Evolutionary conservation across 2,797 vertebrate genomes (phyloP), one percentile per base, ranked within the genome.

Genomic region (Dermochelys coriacea): DNA sequence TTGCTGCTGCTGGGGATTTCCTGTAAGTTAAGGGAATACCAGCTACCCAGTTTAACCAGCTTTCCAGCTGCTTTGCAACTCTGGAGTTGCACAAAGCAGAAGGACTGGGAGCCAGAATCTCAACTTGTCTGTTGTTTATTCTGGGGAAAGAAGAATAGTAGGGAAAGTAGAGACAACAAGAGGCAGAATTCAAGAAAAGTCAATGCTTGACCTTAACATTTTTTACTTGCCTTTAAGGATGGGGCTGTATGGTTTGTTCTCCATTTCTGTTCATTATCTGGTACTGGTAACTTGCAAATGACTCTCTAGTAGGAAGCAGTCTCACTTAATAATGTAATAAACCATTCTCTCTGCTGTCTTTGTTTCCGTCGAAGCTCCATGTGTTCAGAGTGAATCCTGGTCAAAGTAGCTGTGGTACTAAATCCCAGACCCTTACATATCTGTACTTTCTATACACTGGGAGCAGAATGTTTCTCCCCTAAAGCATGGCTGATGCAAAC

Each of bases 131-230:
- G 0, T 14, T 0, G 0, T 37, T 50, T 3, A 0, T 3, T 12
- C 4, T 0, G 0, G 37, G 78, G n/a, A 49, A 79, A 45, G 81
- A 79, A 41, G 0, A 5, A 27, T 1, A 23, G 12, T 1, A 0
- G 29, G 49, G 59, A 27, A 74, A 78, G 47, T n/a, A 55, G 29
- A 71, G 21, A 51, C 6, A 14, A 78, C 41, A 31, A 11, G 9
- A 31, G 12, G 3, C 3, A 18, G 50, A 88, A 27, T 31, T 49
- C 6, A 8, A 84, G 75, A 51, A 84, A 83, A 88, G 29, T 4
- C 1, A 0, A 31, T 31, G 51, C 47, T 50, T 84, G 14, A 8
- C 19, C 31, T 52, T 52, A 83, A 41, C 1, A 16, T 82, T 1
- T 0, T 78, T 86, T 41, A 49, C 10, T 3, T 2, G 34, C 19